A percentile compares a stretch with the other conserved stretches of the same genome.
Conservation (phyloP, 1,140 invertebrate genomes). For the Eupeodes corollae region DNA sequence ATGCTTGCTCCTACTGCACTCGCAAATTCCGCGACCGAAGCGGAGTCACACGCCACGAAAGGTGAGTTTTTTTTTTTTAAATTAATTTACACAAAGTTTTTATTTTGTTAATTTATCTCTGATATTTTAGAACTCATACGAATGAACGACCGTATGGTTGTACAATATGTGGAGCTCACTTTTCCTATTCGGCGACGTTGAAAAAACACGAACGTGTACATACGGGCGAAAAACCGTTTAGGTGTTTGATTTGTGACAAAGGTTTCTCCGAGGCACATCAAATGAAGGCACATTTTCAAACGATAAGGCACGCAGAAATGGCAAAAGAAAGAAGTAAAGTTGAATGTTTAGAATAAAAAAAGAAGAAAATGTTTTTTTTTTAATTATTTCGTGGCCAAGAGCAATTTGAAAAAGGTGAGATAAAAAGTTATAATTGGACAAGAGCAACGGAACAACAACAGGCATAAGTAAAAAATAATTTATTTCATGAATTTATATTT, state of each 20-base stretch:
- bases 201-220: constrained; percentile 28
- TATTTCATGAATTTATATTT: too few relatives aligned
- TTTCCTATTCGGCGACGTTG: constrained; percentile 40
- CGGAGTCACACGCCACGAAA: constrained; percentile 25
- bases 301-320: constrained; percentile 14
- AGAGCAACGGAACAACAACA: too few relatives aligned
- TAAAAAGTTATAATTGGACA: too few relatives aligned
- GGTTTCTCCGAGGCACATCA: constrained; percentile 27
- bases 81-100: too few relatives aligned
- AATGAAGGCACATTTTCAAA: constrained; percentile 28
- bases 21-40: constrained; percentile 30
- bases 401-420: too few relatives aligned
- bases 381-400: too few relatives aligned
- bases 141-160: constrained; percentile 47
- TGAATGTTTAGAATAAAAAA: too few relatives aligned
- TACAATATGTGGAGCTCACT: constrained; percentile 44
- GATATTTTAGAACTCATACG: constrained; percentile 15
- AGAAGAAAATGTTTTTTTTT: too few relatives aligned
- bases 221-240: constrained; percentile 26
- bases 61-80: constrained; percentile 7
- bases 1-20: constrained; percentile 27
- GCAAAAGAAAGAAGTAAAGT: too few relatives aligned
- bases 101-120: too few relatives aligned
- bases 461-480: too few relatives aligned
- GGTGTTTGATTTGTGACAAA: constrained; percentile 23